Evolutionary conservation across 2,797 vertebrate genomes (phyloP).

Genomic region (Hydrocynus forskahlii): DNA sequence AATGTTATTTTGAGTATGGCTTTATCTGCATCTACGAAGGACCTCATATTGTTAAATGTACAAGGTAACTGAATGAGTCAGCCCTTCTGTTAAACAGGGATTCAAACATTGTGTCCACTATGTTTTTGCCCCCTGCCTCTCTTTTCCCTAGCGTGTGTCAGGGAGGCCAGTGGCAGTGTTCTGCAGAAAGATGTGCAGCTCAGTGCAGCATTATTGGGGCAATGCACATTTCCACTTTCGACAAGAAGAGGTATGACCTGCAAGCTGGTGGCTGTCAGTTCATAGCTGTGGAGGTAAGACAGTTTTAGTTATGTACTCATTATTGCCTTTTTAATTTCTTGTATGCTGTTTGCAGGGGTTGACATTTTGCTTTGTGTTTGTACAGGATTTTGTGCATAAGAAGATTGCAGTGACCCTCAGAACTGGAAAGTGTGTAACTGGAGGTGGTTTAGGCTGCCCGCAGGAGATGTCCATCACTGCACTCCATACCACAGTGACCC

Average conservation of each 20-base stretch:
- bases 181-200: slow-evolving; percentile 80
- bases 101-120: background rate
- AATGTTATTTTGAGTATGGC: too few relatives aligned
- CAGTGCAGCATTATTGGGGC: slow-evolving; percentile 83
- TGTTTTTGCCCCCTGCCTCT: background rate
- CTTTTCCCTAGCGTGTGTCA: slow-evolving; percentile 77
- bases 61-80: too few relatives aligned
- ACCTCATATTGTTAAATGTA: too few relatives aligned
- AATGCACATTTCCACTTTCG: slow-evolving; percentile 87
- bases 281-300: slow-evolving; percentile 83
- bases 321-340: slow-evolving; percentile 1
- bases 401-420: slow-evolving; percentile 77
- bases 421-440: slow-evolving; percentile 72
- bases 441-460: slow-evolving; percentile 71
- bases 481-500: slow-evolving; percentile 72
- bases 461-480: slow-evolving; percentile 77
- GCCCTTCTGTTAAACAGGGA: background rate
- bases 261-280: slow-evolving; percentile 78
- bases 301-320: background rate
- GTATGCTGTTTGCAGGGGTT: background rate
- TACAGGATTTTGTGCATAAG: slow-evolving; percentile 84
- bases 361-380: slow-evolving; percentile 27
- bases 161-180: slow-evolving; percentile 85
- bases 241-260: slow-evolving; percentile 83
- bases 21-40: too few relatives aligned